Percentiles rank a stretch among this genome's conserved stretches.
Conservation (phyloP, 2,888 invertebrate genomes). For the Amphipoea oculea region DNA sequence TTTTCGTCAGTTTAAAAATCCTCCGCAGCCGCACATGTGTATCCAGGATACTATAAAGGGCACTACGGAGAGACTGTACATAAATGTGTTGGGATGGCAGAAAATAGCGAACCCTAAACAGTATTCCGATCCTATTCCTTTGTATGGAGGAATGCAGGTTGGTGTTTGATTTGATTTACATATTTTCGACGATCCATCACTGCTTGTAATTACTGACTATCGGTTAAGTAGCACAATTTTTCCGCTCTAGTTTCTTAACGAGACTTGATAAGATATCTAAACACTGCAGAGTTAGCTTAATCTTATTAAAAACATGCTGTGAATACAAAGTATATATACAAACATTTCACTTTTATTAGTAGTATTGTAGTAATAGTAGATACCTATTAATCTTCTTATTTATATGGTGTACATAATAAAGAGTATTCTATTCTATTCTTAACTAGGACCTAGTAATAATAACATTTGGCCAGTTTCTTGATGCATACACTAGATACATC, state of each 20-base stretch:
- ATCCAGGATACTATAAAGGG: constrained; percentile 92
- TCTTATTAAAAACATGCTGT: constrained; percentile 10
- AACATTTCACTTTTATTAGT: neutral
- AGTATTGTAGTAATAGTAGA: neutral
- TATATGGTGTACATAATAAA: no score
- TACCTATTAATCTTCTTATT: neutral
- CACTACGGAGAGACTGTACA: constrained; percentile 90
- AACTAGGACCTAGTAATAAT: neutral
- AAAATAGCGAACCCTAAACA: constrained; percentile 92
- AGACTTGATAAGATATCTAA: neutral
- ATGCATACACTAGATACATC: neutral
- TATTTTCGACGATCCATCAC: constrained; percentile 15
- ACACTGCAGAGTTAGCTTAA: neutral
- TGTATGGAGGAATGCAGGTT: constrained; percentile 94
- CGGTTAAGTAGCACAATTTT: constrained; percentile 24
- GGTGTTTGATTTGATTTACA: constrained; percentile 57
- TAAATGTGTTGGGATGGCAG: constrained; percentile 94
- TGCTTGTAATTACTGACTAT: constrained; percentile 4
- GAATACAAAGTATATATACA: neutral
- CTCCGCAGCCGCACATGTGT: constrained; percentile 94
- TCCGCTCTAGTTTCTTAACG: constrained; percentile 36
- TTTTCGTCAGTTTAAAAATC: constrained; percentile 93
- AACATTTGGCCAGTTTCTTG: neutral
- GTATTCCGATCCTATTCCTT: constrained; percentile 92
- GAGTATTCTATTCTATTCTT: no score